These are phyloP conservation scores for Hydractinia symbiolongicarpus DNA, from an alignment of 30 jellyfish, hydroid and myxozoan genomes.

Conservation along the genomic window DNA sequence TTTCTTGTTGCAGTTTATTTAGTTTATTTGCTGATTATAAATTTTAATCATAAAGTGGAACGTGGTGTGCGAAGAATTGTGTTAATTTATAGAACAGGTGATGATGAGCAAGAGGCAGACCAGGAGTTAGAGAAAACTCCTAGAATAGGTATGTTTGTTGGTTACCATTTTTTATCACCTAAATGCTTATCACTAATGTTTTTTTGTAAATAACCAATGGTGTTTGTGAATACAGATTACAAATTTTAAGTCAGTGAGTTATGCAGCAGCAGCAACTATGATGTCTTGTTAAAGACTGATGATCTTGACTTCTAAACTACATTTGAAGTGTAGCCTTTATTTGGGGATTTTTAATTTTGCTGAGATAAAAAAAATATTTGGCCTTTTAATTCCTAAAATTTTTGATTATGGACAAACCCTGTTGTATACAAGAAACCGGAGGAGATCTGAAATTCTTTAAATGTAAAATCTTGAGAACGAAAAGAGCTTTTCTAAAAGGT, in stretches of 20 bases:
- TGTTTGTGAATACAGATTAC: background rate
- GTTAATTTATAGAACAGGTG: constrained; percentile 30
- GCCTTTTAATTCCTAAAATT: too few relatives aligned
- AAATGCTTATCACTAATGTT: background rate
- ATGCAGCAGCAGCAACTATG: too few relatives aligned
- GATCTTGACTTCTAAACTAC: too few relatives aligned
- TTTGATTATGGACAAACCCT: too few relatives aligned
- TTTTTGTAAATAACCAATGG: background rate
- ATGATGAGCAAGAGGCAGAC: constrained; percentile 27
- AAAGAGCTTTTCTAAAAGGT: too few relatives aligned
- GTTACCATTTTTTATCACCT: background rate
- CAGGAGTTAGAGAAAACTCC: constrained; percentile 30
- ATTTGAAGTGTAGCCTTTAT: too few relatives aligned
- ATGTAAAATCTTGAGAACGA: too few relatives aligned
- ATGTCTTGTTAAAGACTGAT: too few relatives aligned
- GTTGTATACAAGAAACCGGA: too few relatives aligned
- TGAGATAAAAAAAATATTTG: too few relatives aligned
- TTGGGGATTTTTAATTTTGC: too few relatives aligned
- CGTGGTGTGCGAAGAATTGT: constrained; percentile 33
- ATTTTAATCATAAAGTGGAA: constrained; percentile 31
- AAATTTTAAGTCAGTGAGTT: background rate
- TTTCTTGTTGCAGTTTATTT: background rate
- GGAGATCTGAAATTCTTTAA: too few relatives aligned
- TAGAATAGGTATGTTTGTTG: constrained; percentile 2
- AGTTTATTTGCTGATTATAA: constrained; percentile 14